phyloP scores from a whole-genome alignment of 2,113 vertebrate species.

The Charina bottae region DNA sequence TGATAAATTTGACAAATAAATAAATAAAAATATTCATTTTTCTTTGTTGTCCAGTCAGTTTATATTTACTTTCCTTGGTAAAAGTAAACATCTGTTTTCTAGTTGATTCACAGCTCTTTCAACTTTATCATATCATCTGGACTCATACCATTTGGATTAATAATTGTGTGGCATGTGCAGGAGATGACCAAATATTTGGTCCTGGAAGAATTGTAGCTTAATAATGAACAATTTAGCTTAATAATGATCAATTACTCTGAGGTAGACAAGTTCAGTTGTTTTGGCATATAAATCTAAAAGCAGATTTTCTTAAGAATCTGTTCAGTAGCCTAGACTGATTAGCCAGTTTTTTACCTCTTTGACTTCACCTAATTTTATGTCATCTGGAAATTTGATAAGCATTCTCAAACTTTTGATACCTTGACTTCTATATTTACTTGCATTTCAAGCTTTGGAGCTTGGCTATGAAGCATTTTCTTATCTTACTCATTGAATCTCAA shows the following conservation, averaged over 20 bases:
- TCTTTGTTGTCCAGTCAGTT: too few species aligned
- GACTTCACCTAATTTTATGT: background rate
- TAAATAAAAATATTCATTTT: too few species aligned
- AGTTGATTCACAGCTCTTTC: background rate
- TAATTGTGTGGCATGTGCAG: background rate
- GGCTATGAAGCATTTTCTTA: background rate
- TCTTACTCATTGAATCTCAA: background rate
- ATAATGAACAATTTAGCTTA: background rate
- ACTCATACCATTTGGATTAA: background rate
- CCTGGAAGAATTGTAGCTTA: background rate
- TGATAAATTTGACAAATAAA: too few species aligned
- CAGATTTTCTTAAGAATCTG: background rate
- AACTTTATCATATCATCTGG: background rate
- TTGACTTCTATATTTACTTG: background rate
- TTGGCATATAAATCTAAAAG: background rate
- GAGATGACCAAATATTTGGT: background rate
- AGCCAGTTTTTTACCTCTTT: background rate
- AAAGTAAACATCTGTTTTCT: background rate
- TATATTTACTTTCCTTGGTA: background rate
- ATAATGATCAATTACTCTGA: background rate
- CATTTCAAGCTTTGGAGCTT: background rate
- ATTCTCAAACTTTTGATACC: background rate
- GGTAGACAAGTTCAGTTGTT: background rate
- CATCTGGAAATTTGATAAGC: background rate
- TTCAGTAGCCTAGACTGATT: background rate